Base-by-base conservation (phyloP, 2,113 vertebrate genomes). In the Misgurnus mizolepis region DNA sequence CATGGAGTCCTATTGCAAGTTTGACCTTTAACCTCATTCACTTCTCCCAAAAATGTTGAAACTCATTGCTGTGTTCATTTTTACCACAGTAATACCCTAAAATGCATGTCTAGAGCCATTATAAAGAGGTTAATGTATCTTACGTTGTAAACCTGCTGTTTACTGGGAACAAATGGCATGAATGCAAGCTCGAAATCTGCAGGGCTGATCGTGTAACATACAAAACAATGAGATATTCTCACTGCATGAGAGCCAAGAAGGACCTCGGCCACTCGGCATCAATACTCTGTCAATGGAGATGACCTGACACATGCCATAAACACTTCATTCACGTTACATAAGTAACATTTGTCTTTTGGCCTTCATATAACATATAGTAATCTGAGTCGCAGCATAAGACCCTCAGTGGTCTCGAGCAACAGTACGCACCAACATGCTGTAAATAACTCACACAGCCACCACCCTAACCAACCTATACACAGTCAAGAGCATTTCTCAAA, bases 21-120 rank as follows among this genome's bases (percentile, higher is more conserved):
- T 12, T 60, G 53, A 73, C 50, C 49, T 71, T 71, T 71, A n/a
- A 71, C 69, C 69, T 40, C 49, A n/a, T n/a, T 49, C 67, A 50
- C 45, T 41, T 22, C 9, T 11, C 14, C 67, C 11, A 69, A 68
- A 68, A 27, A 6, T 27, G n/a, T 41, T n/a, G 17, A 67, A 10
- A 8, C 6, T 6, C 64, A 41, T 22, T 40, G 34, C 34, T 18
- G 14, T 67, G 41, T 18, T 11, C 45, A 50, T 12, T 5, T 14
- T 53, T 15, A 50, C 49, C 47, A 11, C 50, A 15, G 3, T 53
- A 5, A 5, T 53, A 53, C 50, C 50, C 5, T 15, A 53, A 53
- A 10, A 53, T 53, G 47, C 9, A 11, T 49, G 9, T 11, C 12
- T 8, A 11, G 6, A 49, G 47, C 9, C 12, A 53, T 11, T 34